phyloP scores from a whole-genome alignment of 2,113 vertebrate genomes.

The Archilochus colubris region DNA sequence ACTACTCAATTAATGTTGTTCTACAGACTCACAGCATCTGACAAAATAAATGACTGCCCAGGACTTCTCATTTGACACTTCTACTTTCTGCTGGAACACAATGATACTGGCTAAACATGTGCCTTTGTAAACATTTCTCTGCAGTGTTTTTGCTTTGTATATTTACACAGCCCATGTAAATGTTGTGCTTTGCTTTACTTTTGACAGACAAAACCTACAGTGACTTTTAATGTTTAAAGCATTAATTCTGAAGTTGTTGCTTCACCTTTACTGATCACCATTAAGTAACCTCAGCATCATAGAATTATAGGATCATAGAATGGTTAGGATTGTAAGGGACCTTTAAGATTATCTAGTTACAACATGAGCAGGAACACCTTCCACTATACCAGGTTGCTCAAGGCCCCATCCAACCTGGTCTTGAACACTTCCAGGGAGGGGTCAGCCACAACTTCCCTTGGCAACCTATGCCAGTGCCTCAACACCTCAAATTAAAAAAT shows the following conservation, averaged over 20 bases:
- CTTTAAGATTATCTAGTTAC: too few species aligned
- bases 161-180: constrained; percentile 5
- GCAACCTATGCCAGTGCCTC: too few species aligned
- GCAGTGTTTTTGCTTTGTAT: not conserved
- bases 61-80: not conserved
- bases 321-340: too few species aligned
- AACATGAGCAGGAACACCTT: too few species aligned
- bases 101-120: not conserved
- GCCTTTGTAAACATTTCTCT: not conserved
- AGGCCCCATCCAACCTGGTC: too few species aligned
- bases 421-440: too few species aligned
- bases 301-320: too few species aligned
- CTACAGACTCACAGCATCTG: not conserved
- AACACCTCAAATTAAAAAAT: too few species aligned
- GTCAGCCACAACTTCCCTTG: too few species aligned
- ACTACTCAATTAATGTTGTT: not conserved
- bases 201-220: not conserved
- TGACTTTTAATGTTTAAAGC: not conserved
- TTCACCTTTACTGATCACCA: not conserved
- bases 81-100: not conserved
- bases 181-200: constrained; percentile 1
- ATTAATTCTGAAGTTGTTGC: not conserved
- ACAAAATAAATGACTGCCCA: not conserved
- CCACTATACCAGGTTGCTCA: too few species aligned
- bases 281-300: too few species aligned